Evolutionary conservation across 2,113 vertebrate genomes (phyloP).

Genomic region (Notarius lentiginosus): DNA sequence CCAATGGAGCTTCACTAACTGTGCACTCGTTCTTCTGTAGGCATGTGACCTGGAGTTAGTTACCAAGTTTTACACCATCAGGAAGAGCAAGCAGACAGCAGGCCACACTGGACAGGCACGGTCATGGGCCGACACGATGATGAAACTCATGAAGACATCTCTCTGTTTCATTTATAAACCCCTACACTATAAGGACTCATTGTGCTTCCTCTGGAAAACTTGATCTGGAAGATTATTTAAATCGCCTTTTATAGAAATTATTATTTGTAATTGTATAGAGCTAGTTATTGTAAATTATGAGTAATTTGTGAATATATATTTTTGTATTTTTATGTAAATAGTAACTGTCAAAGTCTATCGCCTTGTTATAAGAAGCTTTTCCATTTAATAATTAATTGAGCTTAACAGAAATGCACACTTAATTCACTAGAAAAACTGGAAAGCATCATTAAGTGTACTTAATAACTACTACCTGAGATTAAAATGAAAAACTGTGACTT

Average conservation of each 20-base stretch:
- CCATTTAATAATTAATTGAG: slow-evolving; percentile 52
- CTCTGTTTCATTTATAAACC: slow-evolving; percentile 1
- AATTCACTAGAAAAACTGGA: slow-evolving; percentile 60
- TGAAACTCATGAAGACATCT: slow-evolving; percentile 1
- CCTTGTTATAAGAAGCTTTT: slow-evolving; percentile 55
- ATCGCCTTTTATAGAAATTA: slow-evolving; percentile 79
- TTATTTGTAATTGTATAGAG: slow-evolving; percentile 91
- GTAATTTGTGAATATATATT: slow-evolving; percentile 78
- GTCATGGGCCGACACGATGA: slow-evolving; percentile 28
- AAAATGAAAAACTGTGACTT: slow-evolving; percentile 61
- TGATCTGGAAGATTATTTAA: slow-evolving; percentile 84
- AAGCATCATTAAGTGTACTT: slow-evolving; percentile 58
- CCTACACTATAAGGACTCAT: slow-evolving; percentile 33
- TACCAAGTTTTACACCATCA: slow-evolving; percentile 28
- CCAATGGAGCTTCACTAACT: slow-evolving; percentile 52
- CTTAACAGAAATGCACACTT: slow-evolving; percentile 61
- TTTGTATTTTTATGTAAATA: slow-evolving; percentile 87
- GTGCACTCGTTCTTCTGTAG: slow-evolving; percentile 54
- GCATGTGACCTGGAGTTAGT: slow-evolving; percentile 67
- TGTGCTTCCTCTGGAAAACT: slow-evolving; percentile 68
- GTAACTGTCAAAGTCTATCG: slow-evolving; percentile 61
- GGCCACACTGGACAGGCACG: slow-evolving; percentile 27
- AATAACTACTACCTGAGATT: slow-evolving; percentile 61
- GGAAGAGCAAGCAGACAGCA: slow-evolving; percentile 42
- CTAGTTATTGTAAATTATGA: slow-evolving; percentile 74